Percentiles rank a stretch among this genome's conserved stretches.
Evolutionary conservation across 2,113 vertebrate species (phyloP).

Genomic region (Pyxicephalus adspersus): DNA sequence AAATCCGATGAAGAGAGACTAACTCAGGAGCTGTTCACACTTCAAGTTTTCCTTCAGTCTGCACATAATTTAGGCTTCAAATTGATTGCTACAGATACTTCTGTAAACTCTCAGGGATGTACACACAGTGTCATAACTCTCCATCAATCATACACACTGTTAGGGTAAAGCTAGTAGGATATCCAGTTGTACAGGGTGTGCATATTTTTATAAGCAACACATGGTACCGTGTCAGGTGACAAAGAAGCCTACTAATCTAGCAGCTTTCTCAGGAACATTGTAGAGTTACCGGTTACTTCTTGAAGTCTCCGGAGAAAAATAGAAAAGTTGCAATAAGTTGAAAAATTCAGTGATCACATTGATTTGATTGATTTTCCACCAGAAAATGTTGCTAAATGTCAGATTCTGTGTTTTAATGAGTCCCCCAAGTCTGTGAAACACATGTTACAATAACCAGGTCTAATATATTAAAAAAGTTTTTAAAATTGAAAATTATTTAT

Average conservation of each 20-base stretch:
- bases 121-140: constrained; percentile 32
- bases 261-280: neutral
- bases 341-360: neutral
- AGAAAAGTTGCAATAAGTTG: neutral
- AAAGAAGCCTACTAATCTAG: constrained; percentile 8
- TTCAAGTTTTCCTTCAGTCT: constrained; percentile 33
- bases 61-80: constrained; percentile 44
- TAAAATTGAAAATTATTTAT: too few species aligned
- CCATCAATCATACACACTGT: constrained; percentile 34
- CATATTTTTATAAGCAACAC: constrained; percentile 37
- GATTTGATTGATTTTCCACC: too few species aligned
- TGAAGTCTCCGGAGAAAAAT: neutral
- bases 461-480: too few species aligned
- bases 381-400: too few species aligned
- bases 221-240: constrained; percentile 27
- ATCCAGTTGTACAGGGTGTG: constrained; percentile 16
- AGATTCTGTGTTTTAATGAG: too few species aligned
- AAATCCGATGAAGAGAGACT: constrained; percentile 36
- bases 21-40: constrained; percentile 37
- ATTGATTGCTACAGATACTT: constrained; percentile 32
- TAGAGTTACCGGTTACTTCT: neutral
- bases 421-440: too few species aligned
- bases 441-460: too few species aligned
- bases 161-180: constrained; percentile 28
- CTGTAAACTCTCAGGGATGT: constrained; percentile 26